Conservation (phyloP, 1,140 invertebrate species). For the Cardiocondyla obscurior region DNA sequence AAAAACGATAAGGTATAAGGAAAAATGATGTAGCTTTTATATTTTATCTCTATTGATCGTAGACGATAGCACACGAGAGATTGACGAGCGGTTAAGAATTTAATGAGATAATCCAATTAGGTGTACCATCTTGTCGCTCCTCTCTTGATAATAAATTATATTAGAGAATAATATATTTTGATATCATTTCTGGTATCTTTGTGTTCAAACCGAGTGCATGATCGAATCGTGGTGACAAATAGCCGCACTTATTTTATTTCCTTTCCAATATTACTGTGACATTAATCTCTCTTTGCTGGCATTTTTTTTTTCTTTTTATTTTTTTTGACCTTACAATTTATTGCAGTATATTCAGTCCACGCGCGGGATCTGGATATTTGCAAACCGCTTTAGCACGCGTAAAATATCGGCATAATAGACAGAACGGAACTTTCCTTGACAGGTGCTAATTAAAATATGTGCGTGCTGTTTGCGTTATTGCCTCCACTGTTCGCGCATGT, state of each 20-base stretch:
- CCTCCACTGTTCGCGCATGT: background rate
- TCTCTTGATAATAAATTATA: background rate
- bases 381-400: background rate
- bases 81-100: background rate
- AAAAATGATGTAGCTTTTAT: background rate
- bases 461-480: conserved; percentile 34
- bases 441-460: conserved; percentile 42
- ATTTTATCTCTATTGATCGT: background rate
- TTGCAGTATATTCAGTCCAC: conserved; percentile 21
- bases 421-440: conserved; percentile 41
- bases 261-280: background rate
- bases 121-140: background rate
- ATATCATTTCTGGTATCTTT: background rate
- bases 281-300: background rate
- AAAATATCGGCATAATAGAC: conserved; percentile 12
- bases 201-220: background rate
- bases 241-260: background rate
- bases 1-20: too few species aligned
- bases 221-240: background rate
- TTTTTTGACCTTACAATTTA: too few species aligned
- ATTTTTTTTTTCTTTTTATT: background rate
- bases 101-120: conserved; percentile 30
- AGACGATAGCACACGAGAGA: background rate
- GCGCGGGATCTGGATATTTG: background rate
- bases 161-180: background rate